Conservation (phyloP, 2,113 vertebrate genomes). For the Siniperca knerii region DNA sequence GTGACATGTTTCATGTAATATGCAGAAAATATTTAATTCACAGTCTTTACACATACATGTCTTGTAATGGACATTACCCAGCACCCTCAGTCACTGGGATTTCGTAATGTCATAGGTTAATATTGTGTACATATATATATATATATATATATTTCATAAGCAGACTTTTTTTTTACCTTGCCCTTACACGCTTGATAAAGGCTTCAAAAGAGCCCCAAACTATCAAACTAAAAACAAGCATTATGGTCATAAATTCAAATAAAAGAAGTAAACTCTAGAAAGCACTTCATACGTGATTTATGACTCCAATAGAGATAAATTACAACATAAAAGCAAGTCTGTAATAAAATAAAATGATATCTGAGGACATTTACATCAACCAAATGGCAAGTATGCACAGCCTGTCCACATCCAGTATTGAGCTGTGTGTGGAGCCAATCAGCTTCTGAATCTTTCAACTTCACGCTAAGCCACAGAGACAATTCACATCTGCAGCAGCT, state of each 20-base stretch:
- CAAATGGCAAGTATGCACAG: neutral
- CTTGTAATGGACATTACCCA: neutral
- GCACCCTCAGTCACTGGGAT: no score
- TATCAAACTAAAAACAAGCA: neutral
- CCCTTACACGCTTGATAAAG: neutral
- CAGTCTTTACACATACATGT: neutral
- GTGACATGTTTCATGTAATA: no score
- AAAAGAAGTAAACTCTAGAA: neutral
- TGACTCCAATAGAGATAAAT: neutral
- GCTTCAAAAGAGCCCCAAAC: neutral
- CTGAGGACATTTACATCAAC: neutral
- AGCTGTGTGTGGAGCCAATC: neutral
- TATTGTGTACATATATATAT: no score
- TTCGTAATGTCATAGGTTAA: no score
- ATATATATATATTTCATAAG: no score
- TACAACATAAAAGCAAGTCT: neutral
- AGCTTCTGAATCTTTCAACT: neutral
- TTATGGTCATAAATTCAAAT: neutral
- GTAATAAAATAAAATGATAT: neutral
- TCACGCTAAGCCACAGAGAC: neutral
- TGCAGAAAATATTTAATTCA: neutral
- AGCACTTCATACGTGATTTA: neutral
- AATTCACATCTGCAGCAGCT: constrained; percentile 14
- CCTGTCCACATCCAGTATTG: neutral
- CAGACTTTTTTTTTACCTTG: neutral